Evolutionary conservation across 2,113 vertebrate genomes (phyloP), one percentile per base, ranked within the genome.

Genomic region (Aegithalos caudatus): DNA sequence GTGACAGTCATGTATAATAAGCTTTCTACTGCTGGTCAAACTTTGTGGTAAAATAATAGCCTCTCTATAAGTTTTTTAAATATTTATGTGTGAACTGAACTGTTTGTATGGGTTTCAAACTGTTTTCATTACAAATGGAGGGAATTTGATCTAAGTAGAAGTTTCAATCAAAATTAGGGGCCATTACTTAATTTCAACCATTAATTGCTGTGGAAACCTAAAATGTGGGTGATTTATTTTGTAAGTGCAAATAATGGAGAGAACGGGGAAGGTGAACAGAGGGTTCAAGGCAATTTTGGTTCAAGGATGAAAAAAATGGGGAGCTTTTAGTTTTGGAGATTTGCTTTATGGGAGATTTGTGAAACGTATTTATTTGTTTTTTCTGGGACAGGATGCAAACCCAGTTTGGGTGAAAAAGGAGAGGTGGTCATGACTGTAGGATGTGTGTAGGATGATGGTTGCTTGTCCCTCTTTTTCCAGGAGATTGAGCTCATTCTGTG

Each of bases 1-100:
- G 79, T 69, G 92, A 92, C 86, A 92, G 94, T 94, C 94, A 65
- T 65, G 92, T 96, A 92, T 96, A 97, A 97, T 93, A 94, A 93
- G 90, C 85, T 92, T 86, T 84, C 86, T 79, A 28, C 77, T n/a
- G 83, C 67, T 91, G 83, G 94, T 91, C 92, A 78, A 92, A 89
- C 84, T 94, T 94, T 53, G 81, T 76, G 88, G 65, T 89, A 81
- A 91, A 95, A 87, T 95, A 92, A 95, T 81, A 81, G 54, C n/a
- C 51, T 82, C 14, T 71, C 61, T 64, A 2, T 69, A 31, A 84
- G 22, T 94, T 88, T 76, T 77, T 86, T 1, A 88, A 93, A 94
- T 92, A 96, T 93, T 94, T 95, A 89, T 91, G 53, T 40, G 53
- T 66, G 73, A 92, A 61, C 22, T 12, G 72, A 92, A 86, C 38